Evolutionary conservation across 2,797 vertebrate species (phyloP).

Genomic region (Trachurus trachurus): DNA sequence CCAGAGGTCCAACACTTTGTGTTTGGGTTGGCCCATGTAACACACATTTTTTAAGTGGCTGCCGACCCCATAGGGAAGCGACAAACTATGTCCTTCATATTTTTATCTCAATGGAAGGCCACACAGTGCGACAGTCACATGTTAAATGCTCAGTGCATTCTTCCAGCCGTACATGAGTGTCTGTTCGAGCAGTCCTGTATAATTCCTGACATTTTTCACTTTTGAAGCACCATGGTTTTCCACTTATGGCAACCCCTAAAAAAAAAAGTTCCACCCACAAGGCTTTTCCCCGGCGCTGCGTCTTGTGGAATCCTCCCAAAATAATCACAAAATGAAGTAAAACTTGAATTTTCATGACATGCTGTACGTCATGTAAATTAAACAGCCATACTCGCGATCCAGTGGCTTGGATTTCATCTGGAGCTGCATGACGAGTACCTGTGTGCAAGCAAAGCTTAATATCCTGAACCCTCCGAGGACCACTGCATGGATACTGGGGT

Average conservation of each 20-base stretch:
- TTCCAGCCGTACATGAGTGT: background rate
- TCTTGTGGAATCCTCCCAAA: slow-evolving; percentile 51
- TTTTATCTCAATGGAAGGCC: background rate
- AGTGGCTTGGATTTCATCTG: slow-evolving; percentile 43
- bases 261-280: slow-evolving; percentile 9
- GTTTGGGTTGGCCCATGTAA: background rate
- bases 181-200: background rate
- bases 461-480: slow-evolving; percentile 37
- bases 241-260: background rate
- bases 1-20: background rate
- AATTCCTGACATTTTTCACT: background rate
- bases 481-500: slow-evolving; percentile 27
- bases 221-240: background rate
- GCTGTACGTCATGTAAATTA: slow-evolving; percentile 52
- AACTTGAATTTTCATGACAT: slow-evolving; percentile 24
- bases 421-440: slow-evolving; percentile 58
- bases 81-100: background rate
- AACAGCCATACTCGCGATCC: slow-evolving; percentile 29
- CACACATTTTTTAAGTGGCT: background rate
- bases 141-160: background rate
- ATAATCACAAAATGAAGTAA: slow-evolving; percentile 45
- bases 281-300: background rate
- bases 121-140: background rate
- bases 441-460: slow-evolving; percentile 25
- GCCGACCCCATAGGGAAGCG: background rate